Base-by-base conservation (phyloP, 2,888 invertebrate genomes). In the Axea sp. region DNA sequence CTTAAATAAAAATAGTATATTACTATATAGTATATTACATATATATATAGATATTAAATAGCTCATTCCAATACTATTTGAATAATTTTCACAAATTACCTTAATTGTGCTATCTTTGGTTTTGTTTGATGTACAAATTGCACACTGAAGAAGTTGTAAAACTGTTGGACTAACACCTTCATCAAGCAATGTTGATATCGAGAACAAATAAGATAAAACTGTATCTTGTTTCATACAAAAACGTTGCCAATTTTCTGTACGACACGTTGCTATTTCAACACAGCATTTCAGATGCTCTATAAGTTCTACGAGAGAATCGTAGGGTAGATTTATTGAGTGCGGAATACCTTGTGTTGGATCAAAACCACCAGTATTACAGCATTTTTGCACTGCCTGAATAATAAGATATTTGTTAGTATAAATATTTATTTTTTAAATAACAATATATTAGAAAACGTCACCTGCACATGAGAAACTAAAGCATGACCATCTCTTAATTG, bases 211-310 rank as follows among this genome's bases (percentile, higher is more conserved):
- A 78, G 96, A 93, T 15, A 96, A 90, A 41, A 97, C 92, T 2
- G 93, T 93, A 76, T 92, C 91, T 81, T 94, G 93, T 24, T 91
- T 90, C 1, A 91, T 87, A 83, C 96, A 97, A 86, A 95, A 95
- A 83, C 93, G 91, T 88, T 98, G 98, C 98, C 98, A 99, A 89
- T 98, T 98, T 78, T 95, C 93, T 0, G 97, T 96, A 53, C 98
- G 93, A 51, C 93, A 93, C 49, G 93, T 92, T 24, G 97, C 97
- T 64, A 98, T 95, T 87, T 99, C 98, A 47, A 95, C 93, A 81
- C 98, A 97, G 2, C 95, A 94, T 89, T 98, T 97, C 73, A 99
- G 89, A 87, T 98, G 97, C 81, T 98, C 98, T 83, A 98, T 96
- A 60, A 98, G 90, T 78, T 95, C 95, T 2, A 98, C 97, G n/a